Evolutionary conservation across 2,888 invertebrate genomes (phyloP).

Genomic region (Brachycybe producta): DNA sequence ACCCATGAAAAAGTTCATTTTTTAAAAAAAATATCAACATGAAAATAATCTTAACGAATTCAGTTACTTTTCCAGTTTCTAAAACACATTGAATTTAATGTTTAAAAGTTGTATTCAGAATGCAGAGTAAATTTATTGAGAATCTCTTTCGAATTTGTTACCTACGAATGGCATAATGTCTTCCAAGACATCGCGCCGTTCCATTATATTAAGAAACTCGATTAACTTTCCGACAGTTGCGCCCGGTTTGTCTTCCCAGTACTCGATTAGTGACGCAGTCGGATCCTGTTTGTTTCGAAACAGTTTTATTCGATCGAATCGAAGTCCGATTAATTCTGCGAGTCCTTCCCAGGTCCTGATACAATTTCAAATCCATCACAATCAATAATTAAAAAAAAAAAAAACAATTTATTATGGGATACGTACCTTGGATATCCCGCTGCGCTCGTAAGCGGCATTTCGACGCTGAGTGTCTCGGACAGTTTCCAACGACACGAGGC

Average conservation of each 20-base stretch:
- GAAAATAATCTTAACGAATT: too few species aligned
- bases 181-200: constrained; percentile 5
- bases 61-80: too few species aligned
- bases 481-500: constrained; percentile 12
- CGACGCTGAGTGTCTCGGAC: background rate
- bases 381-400: background rate
- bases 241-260: constrained; percentile 4
- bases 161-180: constrained; percentile 11
- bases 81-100: too few species aligned
- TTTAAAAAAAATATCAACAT: too few species aligned
- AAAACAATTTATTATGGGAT: background rate
- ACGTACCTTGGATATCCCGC: constrained; percentile 3
- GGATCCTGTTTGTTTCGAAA: constrained; percentile 5
- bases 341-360: constrained; percentile 12
- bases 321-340: constrained; percentile 3
- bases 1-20: too few species aligned
- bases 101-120: too few species aligned
- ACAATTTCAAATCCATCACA: background rate
- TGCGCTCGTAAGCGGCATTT: background rate
- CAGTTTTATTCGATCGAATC: constrained; percentile 4
- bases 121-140: too few species aligned
- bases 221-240: constrained; percentile 4
- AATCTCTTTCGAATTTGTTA: background rate
- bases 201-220: constrained; percentile 9
- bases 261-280: constrained; percentile 1